Conservation (phyloP, 2,888 invertebrate species). For the Carabus problematicus region DNA sequence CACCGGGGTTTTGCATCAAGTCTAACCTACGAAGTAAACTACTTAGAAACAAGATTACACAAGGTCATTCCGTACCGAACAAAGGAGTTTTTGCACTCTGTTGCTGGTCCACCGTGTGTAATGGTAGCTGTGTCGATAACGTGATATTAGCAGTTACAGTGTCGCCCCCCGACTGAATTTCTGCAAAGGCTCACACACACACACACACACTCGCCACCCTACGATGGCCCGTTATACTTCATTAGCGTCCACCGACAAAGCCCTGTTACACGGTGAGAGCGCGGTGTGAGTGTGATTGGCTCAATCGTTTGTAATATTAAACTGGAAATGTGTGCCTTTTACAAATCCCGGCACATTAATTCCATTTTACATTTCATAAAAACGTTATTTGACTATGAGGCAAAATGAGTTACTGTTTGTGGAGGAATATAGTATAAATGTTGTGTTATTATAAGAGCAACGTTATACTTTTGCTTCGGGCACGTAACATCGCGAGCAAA, state of each 20-base stretch:
- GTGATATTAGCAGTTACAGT: too few relatives aligned
- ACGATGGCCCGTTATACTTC: not conserved
- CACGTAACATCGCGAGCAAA: too few relatives aligned
- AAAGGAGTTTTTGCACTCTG: too few relatives aligned
- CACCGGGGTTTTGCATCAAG: too few relatives aligned
- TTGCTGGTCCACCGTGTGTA: too few relatives aligned
- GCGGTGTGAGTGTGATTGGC: not conserved
- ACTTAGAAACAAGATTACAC: too few relatives aligned
- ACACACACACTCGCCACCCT: not conserved
- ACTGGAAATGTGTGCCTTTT: conserved; percentile 15
- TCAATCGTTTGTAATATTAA: conserved; percentile 22
- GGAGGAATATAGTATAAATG: too few relatives aligned
- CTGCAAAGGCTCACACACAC: not conserved
- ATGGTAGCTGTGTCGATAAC: too few relatives aligned
- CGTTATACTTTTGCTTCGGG: not conserved
- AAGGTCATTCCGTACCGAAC: too few relatives aligned
- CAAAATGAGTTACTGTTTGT: not conserved
- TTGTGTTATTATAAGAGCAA: not conserved
- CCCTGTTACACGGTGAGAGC: not conserved
- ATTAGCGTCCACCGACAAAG: conserved; percentile 4
- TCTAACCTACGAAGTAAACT: too few relatives aligned
- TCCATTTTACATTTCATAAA: not conserved
- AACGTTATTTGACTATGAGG: not conserved
- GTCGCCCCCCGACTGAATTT: too few relatives aligned
- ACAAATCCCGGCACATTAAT: conserved; percentile 9